These are phyloP conservation scores for Neopipo cinnamomea DNA, from an alignment of 2,113 vertebrate species.

Conservation along the genomic window DNA sequence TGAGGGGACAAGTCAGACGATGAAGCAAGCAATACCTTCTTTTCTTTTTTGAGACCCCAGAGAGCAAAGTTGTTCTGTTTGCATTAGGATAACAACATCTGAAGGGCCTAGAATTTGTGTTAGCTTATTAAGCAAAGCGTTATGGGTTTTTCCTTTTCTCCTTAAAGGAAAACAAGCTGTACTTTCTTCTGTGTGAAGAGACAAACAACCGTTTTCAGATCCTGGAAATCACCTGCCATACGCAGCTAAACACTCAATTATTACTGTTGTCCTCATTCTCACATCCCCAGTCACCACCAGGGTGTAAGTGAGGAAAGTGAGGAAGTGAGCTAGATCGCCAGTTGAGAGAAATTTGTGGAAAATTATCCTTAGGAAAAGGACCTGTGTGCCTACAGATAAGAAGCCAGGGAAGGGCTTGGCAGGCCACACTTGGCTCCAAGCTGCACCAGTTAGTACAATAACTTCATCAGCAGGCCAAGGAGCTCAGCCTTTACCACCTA, in stretches of 20 bases:
- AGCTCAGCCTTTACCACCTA: not conserved
- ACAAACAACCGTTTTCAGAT: not conserved
- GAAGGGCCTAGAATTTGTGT: not conserved
- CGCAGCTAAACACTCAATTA: not conserved
- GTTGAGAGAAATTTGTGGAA: not conserved
- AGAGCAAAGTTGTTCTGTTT: not conserved
- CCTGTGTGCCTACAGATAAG: not conserved
- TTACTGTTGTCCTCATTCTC: not conserved
- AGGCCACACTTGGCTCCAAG: not conserved
- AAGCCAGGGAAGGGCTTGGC: not conserved
- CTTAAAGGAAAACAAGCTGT: not conserved
- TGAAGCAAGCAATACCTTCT: not conserved
- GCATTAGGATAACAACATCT: not conserved
- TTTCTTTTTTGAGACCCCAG: not conserved
- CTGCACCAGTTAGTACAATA: not conserved
- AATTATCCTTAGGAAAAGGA: not conserved
- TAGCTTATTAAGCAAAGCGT: not conserved
- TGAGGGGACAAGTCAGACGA: not conserved
- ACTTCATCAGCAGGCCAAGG: not conserved
- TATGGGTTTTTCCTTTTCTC: not conserved
- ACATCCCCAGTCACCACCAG: not conserved
- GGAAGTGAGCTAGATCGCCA: not conserved
- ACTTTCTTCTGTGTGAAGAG: not conserved
- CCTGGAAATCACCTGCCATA: not conserved
- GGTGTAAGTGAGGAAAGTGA: not conserved